phyloP scores from a whole-genome alignment of 2,888 invertebrate species.

The Brachypalpus laphriformis region DNA sequence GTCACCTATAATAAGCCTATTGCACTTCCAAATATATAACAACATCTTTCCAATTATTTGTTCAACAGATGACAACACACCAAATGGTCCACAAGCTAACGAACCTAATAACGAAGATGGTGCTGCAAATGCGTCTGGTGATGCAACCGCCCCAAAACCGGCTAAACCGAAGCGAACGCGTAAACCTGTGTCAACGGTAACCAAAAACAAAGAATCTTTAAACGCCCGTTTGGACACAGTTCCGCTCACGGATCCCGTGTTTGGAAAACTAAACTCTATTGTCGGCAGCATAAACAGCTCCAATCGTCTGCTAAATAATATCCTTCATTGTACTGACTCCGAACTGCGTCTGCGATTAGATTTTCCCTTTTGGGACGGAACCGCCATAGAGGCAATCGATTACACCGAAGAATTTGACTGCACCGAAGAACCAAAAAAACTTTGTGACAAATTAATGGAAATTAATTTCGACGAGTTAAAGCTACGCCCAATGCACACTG shows the following conservation, averaged over 20 bases:
- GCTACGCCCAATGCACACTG: constrained; percentile 79
- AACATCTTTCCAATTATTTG: constrained; percentile 18
- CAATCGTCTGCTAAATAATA: constrained; percentile 85
- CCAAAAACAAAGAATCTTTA: constrained; percentile 81
- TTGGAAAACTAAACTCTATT: constrained; percentile 85
- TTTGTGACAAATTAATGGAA: constrained; percentile 76
- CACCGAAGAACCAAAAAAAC: constrained; percentile 60
- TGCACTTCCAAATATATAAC: not conserved
- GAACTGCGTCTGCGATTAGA: constrained; percentile 80
- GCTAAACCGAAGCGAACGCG: constrained; percentile 79
- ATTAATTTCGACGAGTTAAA: constrained; percentile 76
- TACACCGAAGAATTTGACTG: constrained; percentile 75
- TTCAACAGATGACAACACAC: constrained; percentile 39
- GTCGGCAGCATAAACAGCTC: constrained; percentile 86
- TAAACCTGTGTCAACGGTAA: constrained; percentile 80
- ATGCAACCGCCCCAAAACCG: constrained; percentile 63
- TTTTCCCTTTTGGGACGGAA: constrained; percentile 79
- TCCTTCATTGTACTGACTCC: constrained; percentile 84
- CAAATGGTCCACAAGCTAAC: constrained; percentile 39
- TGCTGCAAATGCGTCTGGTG: constrained; percentile 64
- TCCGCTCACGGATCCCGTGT: constrained; percentile 85
- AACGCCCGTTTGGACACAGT: constrained; percentile 82
- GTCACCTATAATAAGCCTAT: not conserved
- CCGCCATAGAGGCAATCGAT: constrained; percentile 72
- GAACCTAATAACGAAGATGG: constrained; percentile 51